Evolutionary conservation across 2,888 invertebrate genomes (phyloP).

Genomic region (Drosophila maculinotata): DNA sequence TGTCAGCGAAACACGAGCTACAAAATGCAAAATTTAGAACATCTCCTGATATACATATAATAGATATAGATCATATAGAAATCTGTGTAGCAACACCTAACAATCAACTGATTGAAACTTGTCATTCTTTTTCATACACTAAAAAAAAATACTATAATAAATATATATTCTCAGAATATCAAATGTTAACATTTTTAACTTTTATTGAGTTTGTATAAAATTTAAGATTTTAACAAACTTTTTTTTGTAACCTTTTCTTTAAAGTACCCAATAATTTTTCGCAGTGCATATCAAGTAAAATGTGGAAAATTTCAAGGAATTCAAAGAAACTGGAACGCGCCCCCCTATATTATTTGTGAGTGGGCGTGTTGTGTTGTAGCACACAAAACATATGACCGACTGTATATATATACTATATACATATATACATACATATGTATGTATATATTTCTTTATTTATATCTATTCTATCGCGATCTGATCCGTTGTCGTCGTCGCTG

Average conservation of each 20-base stretch:
- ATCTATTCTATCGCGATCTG: constrained; percentile 52
- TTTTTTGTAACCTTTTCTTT: no score
- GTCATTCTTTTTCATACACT: constrained; percentile 11
- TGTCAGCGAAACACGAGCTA: constrained; percentile 30
- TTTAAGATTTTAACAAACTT: no score
- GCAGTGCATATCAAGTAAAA: no score
- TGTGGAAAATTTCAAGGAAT: no score
- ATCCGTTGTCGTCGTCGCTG: constrained; percentile 50
- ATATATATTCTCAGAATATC: no score
- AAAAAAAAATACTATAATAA: neutral
- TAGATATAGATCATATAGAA: neutral
- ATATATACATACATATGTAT: neutral
- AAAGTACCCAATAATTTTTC: no score
- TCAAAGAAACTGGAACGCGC: constrained; percentile 60
- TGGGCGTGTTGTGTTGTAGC: constrained; percentile 46
- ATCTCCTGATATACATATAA: neutral
- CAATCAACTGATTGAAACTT: constrained; percentile 22
- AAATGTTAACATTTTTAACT: no score
- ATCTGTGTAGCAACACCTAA: neutral
- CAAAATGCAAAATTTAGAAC: neutral
- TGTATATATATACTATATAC: constrained; percentile 7
- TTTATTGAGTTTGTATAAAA: no score
- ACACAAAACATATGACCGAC: constrained; percentile 37
- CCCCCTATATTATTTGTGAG: constrained; percentile 30
- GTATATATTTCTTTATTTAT: constrained; percentile 36